Base-by-base conservation (phyloP, 1,140 invertebrate species). In the Trichogramma pretiosum region DNA sequence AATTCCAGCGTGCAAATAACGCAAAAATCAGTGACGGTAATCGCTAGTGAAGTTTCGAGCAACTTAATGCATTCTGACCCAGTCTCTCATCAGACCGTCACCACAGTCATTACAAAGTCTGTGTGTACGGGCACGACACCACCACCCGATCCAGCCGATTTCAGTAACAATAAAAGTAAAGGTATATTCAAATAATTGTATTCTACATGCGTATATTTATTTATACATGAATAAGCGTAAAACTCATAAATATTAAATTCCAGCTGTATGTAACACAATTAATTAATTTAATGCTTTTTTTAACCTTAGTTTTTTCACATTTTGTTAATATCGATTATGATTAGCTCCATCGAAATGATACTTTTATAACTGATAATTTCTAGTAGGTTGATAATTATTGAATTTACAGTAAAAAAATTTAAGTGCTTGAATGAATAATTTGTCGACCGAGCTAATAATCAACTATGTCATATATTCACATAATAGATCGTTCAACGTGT, bases 201-300 rank as follows among this genome's bases (percentile, higher is more conserved):
- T 51, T 50, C 39, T 48, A 55, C 53, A 53, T 45, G 51, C 50
- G 42, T 17, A 51, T 46, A 46, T 36, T 18, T 40, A 40, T 28
- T 26, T 19, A 4, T 13, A 39, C 14, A 23, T 39, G n/a, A 23
- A 39, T 23, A 39, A n/a, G 21, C 19, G 30, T 37, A 37, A 35
- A 34, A 18, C 24, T 18, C 21, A 49, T 39, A 53, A 51, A 60
- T 62, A 69, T 70, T 70, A 70, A 60, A 70, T 70, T 66, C 68
- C 62, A 70, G 68, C 67, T 72, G 67, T 72, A 68, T 72, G 68
- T 72, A 72, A 72, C 69, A 70, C 70, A 53, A 70, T 67, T 67
- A 63, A 68, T 64, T 70, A 65, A 64, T 62, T 67, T 69, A 63
- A 64, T 52, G 64, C 67, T 67, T 69, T 65, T 60, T 67, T 60